Conservation (phyloP, 2,888 invertebrate genomes). For the Diadegma fenestrale region DNA sequence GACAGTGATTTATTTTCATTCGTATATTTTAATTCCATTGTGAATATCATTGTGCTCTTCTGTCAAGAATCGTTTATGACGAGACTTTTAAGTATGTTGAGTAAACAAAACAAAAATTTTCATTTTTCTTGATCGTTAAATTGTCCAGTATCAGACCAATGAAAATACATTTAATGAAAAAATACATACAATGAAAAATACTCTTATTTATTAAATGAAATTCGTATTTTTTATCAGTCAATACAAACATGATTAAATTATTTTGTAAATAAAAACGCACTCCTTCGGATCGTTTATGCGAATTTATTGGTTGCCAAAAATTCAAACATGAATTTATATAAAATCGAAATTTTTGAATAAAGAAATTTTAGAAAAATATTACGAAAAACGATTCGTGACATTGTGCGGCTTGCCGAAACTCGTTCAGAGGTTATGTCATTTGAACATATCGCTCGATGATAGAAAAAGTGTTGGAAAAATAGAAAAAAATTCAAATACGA, state of each 20-base stretch:
- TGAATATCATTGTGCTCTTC: not conserved
- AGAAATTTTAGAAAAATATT: not conserved
- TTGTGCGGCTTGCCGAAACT: not conserved
- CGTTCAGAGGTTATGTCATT: slow-evolving; percentile 1
- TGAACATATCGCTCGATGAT: not conserved
- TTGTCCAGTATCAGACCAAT: not conserved
- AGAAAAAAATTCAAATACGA: not conserved
- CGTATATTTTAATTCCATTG: not conserved
- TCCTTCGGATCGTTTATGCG: not conserved
- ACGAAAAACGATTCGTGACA: not conserved
- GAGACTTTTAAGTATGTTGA: not conserved
- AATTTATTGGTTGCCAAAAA: not conserved
- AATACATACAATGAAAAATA: too few relatives aligned
- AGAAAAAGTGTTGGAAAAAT: not conserved
- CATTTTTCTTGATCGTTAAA: not conserved
- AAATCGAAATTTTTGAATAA: not conserved
- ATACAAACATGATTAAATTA: not conserved
- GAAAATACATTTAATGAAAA: too few relatives aligned
- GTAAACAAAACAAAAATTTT: not conserved
- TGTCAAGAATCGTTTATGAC: not conserved
- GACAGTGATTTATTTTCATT: not conserved
- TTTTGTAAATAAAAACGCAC: not conserved
- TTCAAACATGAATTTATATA: not conserved
- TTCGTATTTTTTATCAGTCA: not conserved
- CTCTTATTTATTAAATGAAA: not conserved